Evolutionary conservation across 2,113 vertebrate genomes (phyloP), one percentile per base, ranked within the genome.

Genomic region (Oenanthe oenanthe): DNA sequence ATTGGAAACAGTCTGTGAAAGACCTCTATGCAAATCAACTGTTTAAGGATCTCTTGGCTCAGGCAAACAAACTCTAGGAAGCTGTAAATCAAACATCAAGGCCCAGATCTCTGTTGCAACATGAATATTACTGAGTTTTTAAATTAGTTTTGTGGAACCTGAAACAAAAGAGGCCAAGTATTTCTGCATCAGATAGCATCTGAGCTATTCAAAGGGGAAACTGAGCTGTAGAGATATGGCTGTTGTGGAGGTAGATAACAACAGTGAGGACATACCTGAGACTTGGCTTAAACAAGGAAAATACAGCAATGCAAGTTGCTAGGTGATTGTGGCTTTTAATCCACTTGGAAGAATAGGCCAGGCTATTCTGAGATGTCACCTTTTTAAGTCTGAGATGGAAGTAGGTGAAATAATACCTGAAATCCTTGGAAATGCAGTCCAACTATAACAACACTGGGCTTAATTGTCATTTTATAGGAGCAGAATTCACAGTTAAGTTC

Each of bases 21-120:
- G 89, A 54, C 16, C 31, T 83, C 42, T 53, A 22, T 50, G 47
- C 3, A 31, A 91, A 74, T 78, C 34, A 38, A 4, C n/a, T 17
- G 16, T 34, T 68, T 75, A 54, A 89, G 78, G 81, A 50, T 53
- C 47, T 47, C 47, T 82, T 91, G 57, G 34, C 25, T 85, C 38
- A 29, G 29, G 17, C 53, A 85, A 78, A 85, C 34, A 85, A 71
- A 40, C 17, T 73, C 29, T 56, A 22, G 51, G 48, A 92, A 86
- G 77, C 61, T 79, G 57, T 58, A 85, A 68, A 82, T 79, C 87
- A 82, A 73, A 72, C 38, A 82, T 78, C 70, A 78, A 85, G 76
- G 40, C 43, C 43, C 22, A 61, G 25, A 63, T 67, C 60, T 71
- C 29, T 71, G 26, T 47, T 20, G 5, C 31, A 54, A 36, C 13